Base-by-base conservation (phyloP, 2,113 vertebrate genomes). In the Galbula dea region DNA sequence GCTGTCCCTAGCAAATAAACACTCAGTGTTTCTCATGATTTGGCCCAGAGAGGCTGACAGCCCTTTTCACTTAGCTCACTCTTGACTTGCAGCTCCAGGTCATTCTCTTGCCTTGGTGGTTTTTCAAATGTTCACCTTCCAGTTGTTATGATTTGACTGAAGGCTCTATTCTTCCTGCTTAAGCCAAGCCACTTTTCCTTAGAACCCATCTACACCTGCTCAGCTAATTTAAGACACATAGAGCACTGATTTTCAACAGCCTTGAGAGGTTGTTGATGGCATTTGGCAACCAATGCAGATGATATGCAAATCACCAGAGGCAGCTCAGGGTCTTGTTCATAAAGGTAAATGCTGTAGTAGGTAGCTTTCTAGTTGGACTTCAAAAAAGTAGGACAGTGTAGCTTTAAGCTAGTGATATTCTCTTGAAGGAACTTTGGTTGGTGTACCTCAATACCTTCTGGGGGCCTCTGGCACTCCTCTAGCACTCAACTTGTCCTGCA, bases 201-300 rank as follows among this genome's bases (percentile, higher is more conserved):
- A 90, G 89, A 90, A 69, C 43, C 80, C 51, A n/a, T 89, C 41
- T 73, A 61, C 69, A 85, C 62, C 84, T 80, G 55, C 68, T 83
- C 73, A 63, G 52, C 68, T 96, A 85, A 95, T 91, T 95, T 85
- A 69, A 82, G 81, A 88, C 69, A 96, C 39, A 87, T 86, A 88
- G 5, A 83, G 45, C 72, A 61, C 37, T 21, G 20, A 68, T 83
- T 94, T 86, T 89, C 94, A 96, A 69, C 78, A 81, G 79, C 80
- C 69, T 49, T 63, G 91, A 88, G 91, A 96, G n/a, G 57, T 91
- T 95, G 88, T 90, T 88, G 54, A 86, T 92, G 78, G 89, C 73
- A 72, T 93, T 95, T 96, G 92, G 93, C 83, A 92, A 83, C 52
- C 72, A 88, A 77, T 32, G 48, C 18, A 86, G 67, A 76, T 17